Base-by-base conservation (phyloP, 1,140 invertebrate genomes). In the Bombus waltoni region DNA sequence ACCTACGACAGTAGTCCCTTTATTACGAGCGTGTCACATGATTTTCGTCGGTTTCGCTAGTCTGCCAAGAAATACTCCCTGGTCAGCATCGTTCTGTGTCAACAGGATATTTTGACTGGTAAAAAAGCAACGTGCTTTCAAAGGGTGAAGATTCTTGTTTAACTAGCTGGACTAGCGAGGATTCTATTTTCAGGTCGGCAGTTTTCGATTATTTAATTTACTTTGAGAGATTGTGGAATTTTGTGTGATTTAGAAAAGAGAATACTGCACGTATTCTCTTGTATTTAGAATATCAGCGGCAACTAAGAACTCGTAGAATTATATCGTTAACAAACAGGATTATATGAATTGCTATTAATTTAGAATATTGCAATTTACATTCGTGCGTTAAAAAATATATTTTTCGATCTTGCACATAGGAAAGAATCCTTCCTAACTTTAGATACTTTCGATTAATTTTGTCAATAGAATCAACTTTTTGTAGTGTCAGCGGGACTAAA, bases 1-100 rank as follows among this genome's bases (percentile, higher is more conserved):
- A 84, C 32, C 65, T 35, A 93, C 89, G 77, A 80, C 25, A 35
- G 22, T 11, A 35, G 47, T 28, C 53, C 62, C 18, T 57, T 76
- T 84, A 71, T 57, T 85, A 53, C 25, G 8, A 18, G 3, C 32
- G 59, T 79, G 35, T 70, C 53, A 2, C 22, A 25, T 32, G 73
- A 32, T 80, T 53, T 71, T 80, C 28, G 28, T 40, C 25, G 22
- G 47, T 40, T 71, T 25, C 3, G 28, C 25, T 2, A 15, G 13
- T 9, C 8, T 38, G 8, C 18, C 18, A 68, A 25, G 18, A 32
- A n/a, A 22, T 18, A 62, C 22, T 6, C 22, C 28, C 6, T 25
- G 68, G 11, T 38, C 35, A 40, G 13, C 1, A 25, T 38, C 28
- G 25, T 71, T 5, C 3, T 53, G 2, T 22, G 47, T 53, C 47